Percentiles rank a stretch among this genome's conserved stretches.
phyloP scores from a whole-genome alignment of 2,797 vertebrate genomes.

The Aulostomus chinensis region DNA sequence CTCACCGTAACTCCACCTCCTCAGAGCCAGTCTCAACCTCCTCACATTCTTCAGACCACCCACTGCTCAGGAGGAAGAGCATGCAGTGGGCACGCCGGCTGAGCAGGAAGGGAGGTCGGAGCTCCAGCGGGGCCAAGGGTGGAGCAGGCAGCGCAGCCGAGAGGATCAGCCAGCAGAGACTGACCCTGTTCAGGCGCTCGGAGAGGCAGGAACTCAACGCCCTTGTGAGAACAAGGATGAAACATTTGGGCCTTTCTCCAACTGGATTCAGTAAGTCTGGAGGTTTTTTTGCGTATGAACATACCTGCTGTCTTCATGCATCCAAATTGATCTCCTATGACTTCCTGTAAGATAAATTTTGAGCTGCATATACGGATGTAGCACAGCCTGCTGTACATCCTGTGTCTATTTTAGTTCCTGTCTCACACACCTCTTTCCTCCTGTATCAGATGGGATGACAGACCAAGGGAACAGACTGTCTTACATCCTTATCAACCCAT shows the following conservation, averaged over 20 bases:
- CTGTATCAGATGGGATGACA: slow-evolving; percentile 83
- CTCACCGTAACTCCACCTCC: slow-evolving; percentile 85
- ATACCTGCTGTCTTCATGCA: not conserved
- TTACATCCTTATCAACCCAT: slow-evolving; percentile 88
- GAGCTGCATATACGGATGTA: slow-evolving; percentile 29
- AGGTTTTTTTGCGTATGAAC: no score
- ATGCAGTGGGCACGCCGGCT: slow-evolving; percentile 88
- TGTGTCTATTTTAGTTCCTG: slow-evolving; percentile 58
- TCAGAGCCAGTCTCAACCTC: slow-evolving; percentile 79
- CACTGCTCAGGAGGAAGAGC: slow-evolving; percentile 85
- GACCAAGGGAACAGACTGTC: slow-evolving; percentile 86
- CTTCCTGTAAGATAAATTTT: slow-evolving; percentile 4
- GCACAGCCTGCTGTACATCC: slow-evolving; percentile 45
- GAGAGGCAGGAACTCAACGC: slow-evolving; percentile 87
- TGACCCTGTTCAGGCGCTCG: slow-evolving; percentile 83
- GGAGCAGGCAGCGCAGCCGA: slow-evolving; percentile 80
- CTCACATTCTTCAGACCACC: slow-evolving; percentile 82
- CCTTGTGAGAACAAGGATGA: slow-evolving; percentile 85
- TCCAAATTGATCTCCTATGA: slow-evolving; percentile 32
- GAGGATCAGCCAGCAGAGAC: slow-evolving; percentile 85
- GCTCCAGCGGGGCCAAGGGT: slow-evolving; percentile 75
- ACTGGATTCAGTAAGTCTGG: slow-evolving; percentile 82
- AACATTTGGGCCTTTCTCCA: slow-evolving; percentile 85
- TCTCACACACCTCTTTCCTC: slow-evolving; percentile 52
- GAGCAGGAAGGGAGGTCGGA: slow-evolving; percentile 83